Evolutionary conservation across 2,888 invertebrate genomes (phyloP).

Genomic region (Aphidius colemani): DNA sequence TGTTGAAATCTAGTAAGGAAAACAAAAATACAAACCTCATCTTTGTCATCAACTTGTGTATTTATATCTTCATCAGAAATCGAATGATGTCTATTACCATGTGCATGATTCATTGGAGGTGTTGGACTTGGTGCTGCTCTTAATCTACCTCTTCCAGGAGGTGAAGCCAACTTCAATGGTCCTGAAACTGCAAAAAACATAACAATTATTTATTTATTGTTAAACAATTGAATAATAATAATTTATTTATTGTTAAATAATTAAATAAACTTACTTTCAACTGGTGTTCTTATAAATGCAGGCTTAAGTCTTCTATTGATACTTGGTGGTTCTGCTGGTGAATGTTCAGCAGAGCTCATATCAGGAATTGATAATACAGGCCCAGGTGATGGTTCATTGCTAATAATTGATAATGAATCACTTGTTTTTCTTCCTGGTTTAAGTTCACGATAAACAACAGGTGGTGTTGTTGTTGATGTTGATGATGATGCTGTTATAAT

Average conservation of each 20-base stretch:
- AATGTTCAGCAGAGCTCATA: constrained; percentile 52
- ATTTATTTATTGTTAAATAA: no score
- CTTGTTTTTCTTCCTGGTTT: constrained; percentile 64
- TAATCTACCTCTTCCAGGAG: constrained; percentile 57
- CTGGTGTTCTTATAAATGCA: constrained; percentile 47
- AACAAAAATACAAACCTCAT: constrained; percentile 50
- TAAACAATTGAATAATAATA: constrained; percentile 13
- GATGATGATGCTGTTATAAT: constrained; percentile 30
- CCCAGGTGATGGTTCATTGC: constrained; percentile 60
- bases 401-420: constrained; percentile 53
- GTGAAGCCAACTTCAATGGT: constrained; percentile 56
- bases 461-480: constrained; percentile 63
- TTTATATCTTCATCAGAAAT: constrained; percentile 60
- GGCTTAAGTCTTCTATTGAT: constrained; percentile 85
- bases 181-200: constrained; percentile 35
- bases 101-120: constrained; percentile 51
- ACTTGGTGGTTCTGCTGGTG: constrained; percentile 68
- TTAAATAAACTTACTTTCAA: constrained; percentile 44
- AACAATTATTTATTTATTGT: background rate
- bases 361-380: constrained; percentile 43
- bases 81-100: constrained; percentile 50
- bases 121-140: constrained; percentile 65
- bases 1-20: background rate
- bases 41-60: constrained; percentile 58
- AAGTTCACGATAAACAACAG: constrained; percentile 66